phyloP scores from a whole-genome alignment of 2,888 invertebrate species.

The Melanotus villosus region DNA sequence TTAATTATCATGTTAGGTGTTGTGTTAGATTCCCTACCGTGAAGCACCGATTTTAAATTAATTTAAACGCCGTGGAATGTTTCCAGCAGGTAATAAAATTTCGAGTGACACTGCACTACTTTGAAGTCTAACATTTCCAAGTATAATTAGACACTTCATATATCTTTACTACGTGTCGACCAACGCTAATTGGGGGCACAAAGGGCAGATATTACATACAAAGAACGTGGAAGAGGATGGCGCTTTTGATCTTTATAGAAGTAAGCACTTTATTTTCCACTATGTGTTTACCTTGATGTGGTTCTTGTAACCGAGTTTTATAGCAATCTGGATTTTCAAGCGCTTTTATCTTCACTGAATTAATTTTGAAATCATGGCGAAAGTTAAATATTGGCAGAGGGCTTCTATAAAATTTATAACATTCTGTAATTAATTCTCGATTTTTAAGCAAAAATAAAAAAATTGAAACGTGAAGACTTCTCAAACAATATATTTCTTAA shows the following conservation, averaged over 20 bases:
- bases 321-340: not conserved
- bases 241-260: conserved; percentile 10
- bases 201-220: conserved; percentile 12
- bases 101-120: conserved; percentile 24
- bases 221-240: conserved; percentile 1
- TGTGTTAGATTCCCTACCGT: conserved; percentile 2
- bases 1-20: conserved; percentile 25
- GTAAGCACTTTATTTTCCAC: conserved; percentile 12
- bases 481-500: no score
- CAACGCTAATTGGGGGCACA: conserved; percentile 24
- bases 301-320: not conserved
- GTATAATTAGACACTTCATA: conserved; percentile 35
- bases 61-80: conserved; percentile 25
- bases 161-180: conserved; percentile 11
- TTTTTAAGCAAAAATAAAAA: no score
- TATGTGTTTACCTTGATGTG: conserved; percentile 13
- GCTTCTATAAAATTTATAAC: no score
- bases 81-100: conserved; percentile 30
- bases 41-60: conserved; percentile 26
- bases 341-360: no score
- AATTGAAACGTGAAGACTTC: no score
- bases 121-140: conserved; percentile 34
- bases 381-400: no score
- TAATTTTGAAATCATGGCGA: no score
- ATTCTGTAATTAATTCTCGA: no score